phyloP scores from a whole-genome alignment of 2,797 vertebrate genomes.

The Protonibea diacanthus region DNA sequence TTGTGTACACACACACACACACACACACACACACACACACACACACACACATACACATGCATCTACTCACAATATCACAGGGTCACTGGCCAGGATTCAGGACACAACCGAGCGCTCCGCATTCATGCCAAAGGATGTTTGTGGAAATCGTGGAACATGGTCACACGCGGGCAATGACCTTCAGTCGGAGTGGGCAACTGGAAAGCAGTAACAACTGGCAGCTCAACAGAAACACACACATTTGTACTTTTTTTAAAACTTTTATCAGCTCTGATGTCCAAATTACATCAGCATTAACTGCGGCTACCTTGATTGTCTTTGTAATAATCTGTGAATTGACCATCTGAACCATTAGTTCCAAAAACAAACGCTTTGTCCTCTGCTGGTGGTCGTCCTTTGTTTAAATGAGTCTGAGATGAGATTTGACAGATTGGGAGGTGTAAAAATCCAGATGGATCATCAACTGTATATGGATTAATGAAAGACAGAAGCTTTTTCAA shows the following conservation, averaged over 20 bases:
- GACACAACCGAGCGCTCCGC: slow-evolving; percentile 19
- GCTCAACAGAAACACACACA: slow-evolving; percentile 9
- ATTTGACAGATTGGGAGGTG: slow-evolving; percentile 49
- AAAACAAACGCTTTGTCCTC: slow-evolving; percentile 43
- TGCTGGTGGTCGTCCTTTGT: slow-evolving; percentile 24
- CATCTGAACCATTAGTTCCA: slow-evolving; percentile 37
- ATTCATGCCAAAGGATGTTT: slow-evolving; percentile 55
- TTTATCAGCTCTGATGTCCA: slow-evolving; percentile 28
- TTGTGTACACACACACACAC: slow-evolving; percentile 28
- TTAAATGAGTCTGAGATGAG: slow-evolving; percentile 35
- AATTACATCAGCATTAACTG: slow-evolving; percentile 35
- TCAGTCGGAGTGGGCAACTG: slow-evolving; percentile 20
- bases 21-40: not conserved
- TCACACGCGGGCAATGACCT: slow-evolving; percentile 42
- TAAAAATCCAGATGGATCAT: slow-evolving; percentile 65
- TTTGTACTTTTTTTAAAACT: not conserved
- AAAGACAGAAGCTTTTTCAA: slow-evolving; percentile 47
- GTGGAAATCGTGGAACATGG: slow-evolving; percentile 18
- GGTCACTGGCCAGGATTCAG: slow-evolving; percentile 48
- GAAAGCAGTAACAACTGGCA: slow-evolving; percentile 28
- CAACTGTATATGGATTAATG: slow-evolving; percentile 42
- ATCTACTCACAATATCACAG: slow-evolving; percentile 24
- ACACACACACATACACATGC: not conserved
- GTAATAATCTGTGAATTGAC: slow-evolving; percentile 44
- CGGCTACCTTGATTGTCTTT: slow-evolving; percentile 36